phyloP scores from a whole-genome alignment of 2,113 vertebrate genomes.

The Cygnus atratus region DNA sequence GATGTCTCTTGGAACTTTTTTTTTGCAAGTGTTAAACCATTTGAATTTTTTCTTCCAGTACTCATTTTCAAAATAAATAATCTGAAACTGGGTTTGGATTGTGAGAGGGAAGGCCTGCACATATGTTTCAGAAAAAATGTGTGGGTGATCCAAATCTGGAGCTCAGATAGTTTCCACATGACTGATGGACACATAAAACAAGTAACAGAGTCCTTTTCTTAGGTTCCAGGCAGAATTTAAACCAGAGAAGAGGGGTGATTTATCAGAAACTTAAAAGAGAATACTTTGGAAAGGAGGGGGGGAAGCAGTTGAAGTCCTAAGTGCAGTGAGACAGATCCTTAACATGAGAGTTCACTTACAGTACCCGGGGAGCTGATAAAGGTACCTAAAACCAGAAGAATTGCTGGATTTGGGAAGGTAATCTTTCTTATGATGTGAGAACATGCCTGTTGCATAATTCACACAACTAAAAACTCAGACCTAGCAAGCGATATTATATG shows the following conservation, averaged over 20 bases:
- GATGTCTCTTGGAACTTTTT: not conserved
- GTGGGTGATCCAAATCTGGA: constrained; percentile 46
- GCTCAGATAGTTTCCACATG: constrained; percentile 11
- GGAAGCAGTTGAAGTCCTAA: not conserved
- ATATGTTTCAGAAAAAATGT: constrained; percentile 35
- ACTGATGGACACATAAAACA: not conserved
- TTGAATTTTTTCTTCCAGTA: constrained; percentile 6
- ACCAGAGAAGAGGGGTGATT: not conserved
- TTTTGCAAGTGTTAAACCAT: not conserved
- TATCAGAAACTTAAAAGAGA: not conserved
- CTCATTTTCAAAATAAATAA: constrained; percentile 51
- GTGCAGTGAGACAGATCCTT: not conserved
- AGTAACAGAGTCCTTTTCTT: not conserved
- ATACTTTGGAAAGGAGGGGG: not conserved
- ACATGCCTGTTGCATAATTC: not conserved
- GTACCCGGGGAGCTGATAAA: not conserved
- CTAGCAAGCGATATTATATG: not conserved
- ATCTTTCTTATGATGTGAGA: not conserved
- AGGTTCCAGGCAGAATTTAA: not conserved
- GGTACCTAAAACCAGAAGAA: not conserved
- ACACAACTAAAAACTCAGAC: not conserved
- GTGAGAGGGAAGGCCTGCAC: not conserved
- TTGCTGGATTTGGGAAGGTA: not conserved
- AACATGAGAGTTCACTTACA: not conserved
- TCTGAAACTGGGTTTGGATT: not conserved